Evolutionary conservation across 2,113 vertebrate genomes (phyloP).

Genomic region (Clarias gariepinus): DNA sequence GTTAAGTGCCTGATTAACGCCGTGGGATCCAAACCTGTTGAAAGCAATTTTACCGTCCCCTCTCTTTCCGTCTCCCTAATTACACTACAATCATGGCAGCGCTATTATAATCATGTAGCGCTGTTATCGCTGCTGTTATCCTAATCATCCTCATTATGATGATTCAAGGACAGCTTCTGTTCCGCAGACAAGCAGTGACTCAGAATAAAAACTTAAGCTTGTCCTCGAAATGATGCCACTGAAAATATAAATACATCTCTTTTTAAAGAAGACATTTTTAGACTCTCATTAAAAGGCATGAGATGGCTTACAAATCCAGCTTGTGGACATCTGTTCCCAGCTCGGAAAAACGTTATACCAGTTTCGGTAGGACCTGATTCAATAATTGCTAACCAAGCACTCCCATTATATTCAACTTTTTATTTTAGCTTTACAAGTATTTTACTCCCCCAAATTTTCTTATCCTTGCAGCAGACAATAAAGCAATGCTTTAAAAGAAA

Average conservation of each 20-base stretch:
- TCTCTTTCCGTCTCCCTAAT: constrained; percentile 14
- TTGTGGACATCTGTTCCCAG: background rate
- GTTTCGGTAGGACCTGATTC: background rate
- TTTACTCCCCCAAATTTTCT: background rate
- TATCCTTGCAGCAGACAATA: background rate
- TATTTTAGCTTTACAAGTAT: background rate
- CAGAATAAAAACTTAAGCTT: background rate
- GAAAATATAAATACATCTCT: background rate
- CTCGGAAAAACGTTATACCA: background rate
- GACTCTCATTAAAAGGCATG: background rate
- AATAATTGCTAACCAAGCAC: background rate
- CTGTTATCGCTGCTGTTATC: constrained; percentile 20
- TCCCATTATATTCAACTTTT: background rate
- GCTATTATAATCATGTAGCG: constrained; percentile 26
- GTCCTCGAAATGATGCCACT: background rate
- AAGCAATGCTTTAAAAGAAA: background rate
- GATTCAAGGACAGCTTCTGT: constrained; percentile 25
- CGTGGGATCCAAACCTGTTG: background rate
- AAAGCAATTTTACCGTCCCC: constrained; percentile 12
- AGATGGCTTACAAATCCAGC: background rate
- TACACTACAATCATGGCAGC: constrained; percentile 11
- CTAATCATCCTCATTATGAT: constrained; percentile 12
- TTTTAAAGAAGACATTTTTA: background rate
- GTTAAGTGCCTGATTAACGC: constrained; percentile 23
- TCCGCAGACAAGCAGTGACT: background rate